Percentiles rank a stretch among this genome's conserved stretches.
phyloP scores from a whole-genome alignment of 2,888 invertebrate species.

The Malachius bipustulatus region DNA sequence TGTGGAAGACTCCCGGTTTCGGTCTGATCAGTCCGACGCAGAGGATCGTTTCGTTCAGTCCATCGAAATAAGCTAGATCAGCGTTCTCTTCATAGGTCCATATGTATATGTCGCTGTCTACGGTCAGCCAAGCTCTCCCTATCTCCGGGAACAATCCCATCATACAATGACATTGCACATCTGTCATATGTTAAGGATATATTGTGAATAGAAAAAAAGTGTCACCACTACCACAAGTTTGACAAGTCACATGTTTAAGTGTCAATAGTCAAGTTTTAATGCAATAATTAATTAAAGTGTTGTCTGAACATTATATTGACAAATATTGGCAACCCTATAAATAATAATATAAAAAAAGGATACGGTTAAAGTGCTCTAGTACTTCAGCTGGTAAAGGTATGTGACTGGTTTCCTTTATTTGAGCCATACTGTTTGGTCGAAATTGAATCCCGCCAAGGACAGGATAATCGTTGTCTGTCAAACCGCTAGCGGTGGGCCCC shows the following conservation, averaged over 20 bases:
- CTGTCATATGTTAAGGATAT: constrained; percentile 39
- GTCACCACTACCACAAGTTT: too few relatives aligned
- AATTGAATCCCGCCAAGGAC: constrained; percentile 57
- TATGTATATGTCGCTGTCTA: constrained; percentile 94
- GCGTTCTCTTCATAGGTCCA: constrained; percentile 95
- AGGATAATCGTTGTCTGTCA: constrained; percentile 86
- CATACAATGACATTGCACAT: constrained; percentile 90
- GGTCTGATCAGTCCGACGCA: constrained; percentile 86
- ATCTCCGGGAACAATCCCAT: constrained; percentile 98
- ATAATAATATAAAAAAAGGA: constrained; percentile 43
- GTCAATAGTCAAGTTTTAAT: too few relatives aligned
- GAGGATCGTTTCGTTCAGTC: constrained; percentile 85
- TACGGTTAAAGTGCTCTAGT: constrained; percentile 91
- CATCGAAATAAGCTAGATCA: constrained; percentile 95
- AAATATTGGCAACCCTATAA: background rate
- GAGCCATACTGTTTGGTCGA: constrained; percentile 56
- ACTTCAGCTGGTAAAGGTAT: constrained; percentile 87
- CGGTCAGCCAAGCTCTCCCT: constrained; percentile 90
- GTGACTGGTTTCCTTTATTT: constrained; percentile 69
- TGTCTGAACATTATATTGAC: background rate
- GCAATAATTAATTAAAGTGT: background rate
- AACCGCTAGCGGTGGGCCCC: constrained; percentile 77
- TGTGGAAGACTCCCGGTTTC: constrained; percentile 77
- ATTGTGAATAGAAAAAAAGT: too few relatives aligned
- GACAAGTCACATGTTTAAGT: too few relatives aligned